These are phyloP conservation scores for Xiphophorus couchianus DNA, from an alignment of 2,113 vertebrate genomes.

Conservation along the genomic window DNA sequence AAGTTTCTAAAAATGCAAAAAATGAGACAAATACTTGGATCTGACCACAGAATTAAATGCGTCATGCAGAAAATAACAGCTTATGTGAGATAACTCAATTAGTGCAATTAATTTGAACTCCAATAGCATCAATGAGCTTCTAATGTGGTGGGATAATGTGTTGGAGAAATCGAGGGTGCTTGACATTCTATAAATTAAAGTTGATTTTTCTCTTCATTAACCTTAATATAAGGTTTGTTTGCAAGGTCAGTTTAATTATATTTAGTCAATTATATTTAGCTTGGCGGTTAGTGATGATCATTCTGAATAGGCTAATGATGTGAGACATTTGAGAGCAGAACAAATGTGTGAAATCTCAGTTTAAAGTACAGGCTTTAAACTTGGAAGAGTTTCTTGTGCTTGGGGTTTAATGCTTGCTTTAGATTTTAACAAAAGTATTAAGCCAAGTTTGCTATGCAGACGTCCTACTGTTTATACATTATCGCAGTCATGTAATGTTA, in stretches of 20 bases:
- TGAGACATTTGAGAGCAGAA: constrained; percentile 17
- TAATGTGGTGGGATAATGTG: constrained; percentile 7
- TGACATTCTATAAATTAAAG: constrained; percentile 18
- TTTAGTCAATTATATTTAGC: constrained; percentile 4
- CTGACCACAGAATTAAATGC: background rate
- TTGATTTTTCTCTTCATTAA: constrained; percentile 18
- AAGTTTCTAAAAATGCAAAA: background rate
- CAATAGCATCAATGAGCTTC: constrained; percentile 32
- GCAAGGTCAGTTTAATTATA: constrained; percentile 26
- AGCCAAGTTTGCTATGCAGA: background rate
- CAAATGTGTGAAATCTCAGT: constrained; percentile 3
- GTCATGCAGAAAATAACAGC: constrained; percentile 9
- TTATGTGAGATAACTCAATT: constrained; percentile 13
- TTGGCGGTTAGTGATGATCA: constrained; percentile 9
- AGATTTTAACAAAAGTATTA: background rate
- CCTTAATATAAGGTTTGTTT: constrained; percentile 15
- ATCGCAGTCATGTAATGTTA: background rate
- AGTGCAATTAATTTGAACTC: constrained; percentile 11
- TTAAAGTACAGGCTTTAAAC: background rate
- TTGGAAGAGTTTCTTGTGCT: background rate
- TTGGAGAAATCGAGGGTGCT: background rate
- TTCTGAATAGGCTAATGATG: constrained; percentile 26
- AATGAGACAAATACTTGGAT: background rate
- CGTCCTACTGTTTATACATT: background rate
- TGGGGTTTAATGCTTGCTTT: background rate